Conservation (phyloP, 2,113 vertebrate species). For the Tonatia bakeri region DNA sequence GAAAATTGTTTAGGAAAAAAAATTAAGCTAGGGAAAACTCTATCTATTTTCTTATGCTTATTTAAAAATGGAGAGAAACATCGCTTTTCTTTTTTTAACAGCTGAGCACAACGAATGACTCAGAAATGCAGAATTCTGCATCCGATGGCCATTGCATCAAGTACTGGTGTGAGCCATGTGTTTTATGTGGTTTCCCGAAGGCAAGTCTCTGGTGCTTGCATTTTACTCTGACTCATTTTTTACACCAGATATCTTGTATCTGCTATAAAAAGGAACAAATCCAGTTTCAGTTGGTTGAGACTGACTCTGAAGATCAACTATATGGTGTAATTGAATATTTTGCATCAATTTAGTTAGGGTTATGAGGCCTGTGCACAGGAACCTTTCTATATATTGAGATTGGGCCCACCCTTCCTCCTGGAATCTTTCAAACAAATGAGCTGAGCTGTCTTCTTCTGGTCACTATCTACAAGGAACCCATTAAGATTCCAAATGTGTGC, state of each 20-base stretch:
- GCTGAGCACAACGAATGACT: background rate
- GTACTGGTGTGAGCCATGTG: accelerated
- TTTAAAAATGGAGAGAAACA: background rate
- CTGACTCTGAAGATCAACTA: background rate
- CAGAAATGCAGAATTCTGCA: background rate
- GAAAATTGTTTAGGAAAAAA: background rate
- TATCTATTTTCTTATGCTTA: background rate
- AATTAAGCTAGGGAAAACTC: background rate
- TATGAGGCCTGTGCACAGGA: background rate
- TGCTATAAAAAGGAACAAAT: background rate
- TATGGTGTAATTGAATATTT: background rate
- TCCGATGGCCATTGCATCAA: background rate
- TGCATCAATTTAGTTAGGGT: background rate
- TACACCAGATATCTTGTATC: background rate
- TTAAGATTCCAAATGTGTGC: background rate
- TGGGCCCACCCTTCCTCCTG: accelerated
- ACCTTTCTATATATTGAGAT: background rate
- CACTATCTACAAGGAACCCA: background rate
- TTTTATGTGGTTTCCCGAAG: background rate
- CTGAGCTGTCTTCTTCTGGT: background rate
- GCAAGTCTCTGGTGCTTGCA: background rate
- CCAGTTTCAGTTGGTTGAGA: background rate
- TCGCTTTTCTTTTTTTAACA: background rate
- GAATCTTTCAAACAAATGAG: background rate
- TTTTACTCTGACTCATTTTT: background rate